Conservation (phyloP, 1,140 invertebrate species). For the Cephus cinctus region DNA sequence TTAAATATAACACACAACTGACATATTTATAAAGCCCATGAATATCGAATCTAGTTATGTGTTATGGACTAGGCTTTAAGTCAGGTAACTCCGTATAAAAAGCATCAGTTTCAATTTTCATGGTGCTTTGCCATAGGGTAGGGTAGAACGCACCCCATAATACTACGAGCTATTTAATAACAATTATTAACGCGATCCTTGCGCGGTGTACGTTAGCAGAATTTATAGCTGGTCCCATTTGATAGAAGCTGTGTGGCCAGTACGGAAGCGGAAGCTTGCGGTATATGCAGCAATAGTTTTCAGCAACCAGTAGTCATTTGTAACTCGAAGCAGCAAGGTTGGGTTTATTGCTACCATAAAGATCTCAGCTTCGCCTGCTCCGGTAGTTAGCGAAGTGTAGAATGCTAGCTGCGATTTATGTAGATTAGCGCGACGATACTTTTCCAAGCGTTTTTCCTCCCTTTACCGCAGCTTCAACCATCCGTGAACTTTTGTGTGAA, state of each 20-base stretch:
- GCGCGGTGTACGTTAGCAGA: conserved; percentile 25
- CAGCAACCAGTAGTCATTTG: conserved; percentile 36
- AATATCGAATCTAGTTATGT: too few species aligned
- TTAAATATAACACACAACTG: too few species aligned
- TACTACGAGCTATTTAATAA: conserved; percentile 27
- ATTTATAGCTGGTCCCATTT: conserved; percentile 35
- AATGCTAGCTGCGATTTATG: conserved; percentile 29
- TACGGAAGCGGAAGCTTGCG: conserved; percentile 5
- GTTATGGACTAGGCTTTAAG: too few species aligned
- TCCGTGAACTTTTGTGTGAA: too few species aligned
- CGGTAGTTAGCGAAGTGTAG: conserved; percentile 24
- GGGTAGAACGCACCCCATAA: too few species aligned
- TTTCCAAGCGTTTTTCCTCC: too few species aligned
- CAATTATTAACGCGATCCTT: conserved; percentile 30
- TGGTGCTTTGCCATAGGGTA: too few species aligned
- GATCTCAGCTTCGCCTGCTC: conserved; percentile 27
- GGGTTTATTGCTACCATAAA: conserved; percentile 42
- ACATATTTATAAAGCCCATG: too few species aligned
- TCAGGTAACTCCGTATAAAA: too few species aligned
- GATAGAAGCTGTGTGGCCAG: conserved; percentile 9
- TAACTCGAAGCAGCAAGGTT: conserved; percentile 31
- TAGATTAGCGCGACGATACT: conserved; percentile 33
- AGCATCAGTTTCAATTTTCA: too few species aligned
- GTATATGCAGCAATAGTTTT: conserved; percentile 35
- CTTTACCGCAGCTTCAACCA: too few species aligned